Conservation (phyloP, 2,113 vertebrate genomes). For the Syngnathus floridae region DNA sequence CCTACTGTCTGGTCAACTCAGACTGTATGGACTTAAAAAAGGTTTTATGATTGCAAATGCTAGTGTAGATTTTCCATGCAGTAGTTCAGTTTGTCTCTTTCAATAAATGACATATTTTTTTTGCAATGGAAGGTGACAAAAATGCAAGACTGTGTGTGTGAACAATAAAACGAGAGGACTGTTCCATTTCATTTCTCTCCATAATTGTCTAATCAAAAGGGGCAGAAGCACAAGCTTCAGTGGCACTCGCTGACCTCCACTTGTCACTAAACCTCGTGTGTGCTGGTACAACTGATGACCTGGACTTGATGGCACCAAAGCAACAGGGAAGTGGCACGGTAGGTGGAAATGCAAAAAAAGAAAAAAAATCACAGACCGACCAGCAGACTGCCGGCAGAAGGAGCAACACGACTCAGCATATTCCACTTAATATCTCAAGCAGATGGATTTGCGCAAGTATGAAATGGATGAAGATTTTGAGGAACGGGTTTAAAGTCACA, state of each 20-base stretch:
- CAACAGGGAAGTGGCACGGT: conserved; percentile 2
- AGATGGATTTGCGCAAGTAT: conserved; percentile 21
- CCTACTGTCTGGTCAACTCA: conserved; percentile 22
- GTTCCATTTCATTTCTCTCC: conserved; percentile 34
- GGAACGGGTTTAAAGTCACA: conserved; percentile 33
- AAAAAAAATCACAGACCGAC: not conserved
- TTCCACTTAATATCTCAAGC: conserved; percentile 11
- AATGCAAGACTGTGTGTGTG: not conserved
- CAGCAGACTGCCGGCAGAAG: not conserved
- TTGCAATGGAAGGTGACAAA: too few species aligned
- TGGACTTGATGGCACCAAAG: conserved; percentile 44
- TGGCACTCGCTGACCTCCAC: conserved; percentile 32
- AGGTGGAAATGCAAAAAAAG: conserved; percentile 7
- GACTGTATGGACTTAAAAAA: not conserved
- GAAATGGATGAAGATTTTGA: conserved; percentile 40
- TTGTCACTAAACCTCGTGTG: conserved; percentile 46
- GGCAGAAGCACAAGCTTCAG: conserved; percentile 42
- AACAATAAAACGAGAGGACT: conserved; percentile 7
- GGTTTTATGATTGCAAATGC: too few species aligned
- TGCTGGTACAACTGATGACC: conserved; percentile 15
- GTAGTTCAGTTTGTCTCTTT: too few species aligned
- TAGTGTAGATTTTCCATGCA: too few species aligned
- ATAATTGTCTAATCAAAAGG: conserved; percentile 40
- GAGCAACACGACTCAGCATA: not conserved
- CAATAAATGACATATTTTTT: too few species aligned